A percentile compares a stretch with the other conserved stretches of the same genome.
Conservation (phyloP, 1,140 invertebrate species). For the Mactra quadrangularis region DNA sequence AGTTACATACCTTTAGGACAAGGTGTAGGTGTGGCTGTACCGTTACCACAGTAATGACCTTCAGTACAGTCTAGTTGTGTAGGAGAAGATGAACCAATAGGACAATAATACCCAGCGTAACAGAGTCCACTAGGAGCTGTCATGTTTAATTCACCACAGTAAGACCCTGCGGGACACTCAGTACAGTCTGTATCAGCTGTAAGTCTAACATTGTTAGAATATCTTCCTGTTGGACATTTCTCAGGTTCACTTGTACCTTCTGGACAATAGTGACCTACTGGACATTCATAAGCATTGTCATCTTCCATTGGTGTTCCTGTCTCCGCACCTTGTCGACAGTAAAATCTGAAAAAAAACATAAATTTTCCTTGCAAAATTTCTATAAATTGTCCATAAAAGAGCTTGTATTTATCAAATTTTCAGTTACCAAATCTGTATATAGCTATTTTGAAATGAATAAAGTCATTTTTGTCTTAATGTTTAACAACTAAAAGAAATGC, state of each 20-base stretch:
- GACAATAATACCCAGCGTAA: constrained; percentile 78
- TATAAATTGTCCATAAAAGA: too few species aligned
- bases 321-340: constrained; percentile 76
- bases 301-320: constrained; percentile 77
- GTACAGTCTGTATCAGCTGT: constrained; percentile 69
- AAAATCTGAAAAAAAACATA: constrained; percentile 70
- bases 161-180: constrained; percentile 78
- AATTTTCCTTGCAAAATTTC: not conserved
- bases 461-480: too few species aligned
- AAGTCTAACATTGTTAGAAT: constrained; percentile 71
- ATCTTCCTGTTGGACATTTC: constrained; percentile 79
- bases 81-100: constrained; percentile 64
- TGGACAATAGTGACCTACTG: constrained; percentile 78
- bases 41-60: constrained; percentile 75
- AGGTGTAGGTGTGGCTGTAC: constrained; percentile 67
- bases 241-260: constrained; percentile 72
- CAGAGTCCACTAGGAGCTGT: constrained; percentile 72
- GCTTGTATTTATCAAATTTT: too few species aligned
- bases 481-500: too few species aligned
- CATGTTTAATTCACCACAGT: constrained; percentile 74
- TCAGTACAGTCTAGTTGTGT: constrained; percentile 71
- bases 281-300: constrained; percentile 78
- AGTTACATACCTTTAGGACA: constrained; percentile 81
- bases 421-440: too few species aligned
- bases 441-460: too few species aligned